Percentiles rank a stretch among this genome's conserved stretches.
phyloP scores from a whole-genome alignment of 2,888 invertebrate genomes.

The Tenthredo scrophulariae region DNA sequence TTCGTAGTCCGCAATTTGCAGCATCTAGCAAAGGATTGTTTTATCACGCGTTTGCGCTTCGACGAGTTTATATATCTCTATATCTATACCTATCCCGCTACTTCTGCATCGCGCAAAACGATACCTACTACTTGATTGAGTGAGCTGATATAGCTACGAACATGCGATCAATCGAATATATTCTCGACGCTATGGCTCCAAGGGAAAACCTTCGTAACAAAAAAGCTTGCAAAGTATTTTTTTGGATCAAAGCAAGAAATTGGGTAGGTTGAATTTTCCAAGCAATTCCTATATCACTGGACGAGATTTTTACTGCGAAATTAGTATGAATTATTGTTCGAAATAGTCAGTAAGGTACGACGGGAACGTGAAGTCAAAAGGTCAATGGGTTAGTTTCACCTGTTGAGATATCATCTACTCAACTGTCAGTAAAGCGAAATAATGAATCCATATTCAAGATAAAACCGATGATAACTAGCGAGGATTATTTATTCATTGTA shows the following conservation, averaged over 20 bases:
- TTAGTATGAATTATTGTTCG: background rate
- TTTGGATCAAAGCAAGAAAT: background rate
- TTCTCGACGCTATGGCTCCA: background rate
- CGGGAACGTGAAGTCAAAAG: background rate
- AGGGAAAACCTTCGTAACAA: background rate
- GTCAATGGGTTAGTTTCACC: background rate
- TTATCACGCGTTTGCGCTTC: slow-evolving; percentile 69
- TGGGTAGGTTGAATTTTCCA: background rate
- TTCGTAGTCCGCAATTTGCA: slow-evolving; percentile 54
- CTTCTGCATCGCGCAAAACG: background rate
- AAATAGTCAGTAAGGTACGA: background rate
- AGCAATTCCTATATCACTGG: background rate
- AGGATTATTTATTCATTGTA: slow-evolving; percentile 25
- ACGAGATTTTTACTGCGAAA: background rate
- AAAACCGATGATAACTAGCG: background rate
- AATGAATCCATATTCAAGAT: slow-evolving; percentile 1
- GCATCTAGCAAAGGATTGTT: slow-evolving; percentile 68
- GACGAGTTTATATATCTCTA: slow-evolving; percentile 61
- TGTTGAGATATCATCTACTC: background rate
- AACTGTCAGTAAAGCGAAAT: background rate
- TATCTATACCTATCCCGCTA: slow-evolving; percentile 55
- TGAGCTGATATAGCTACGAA: background rate
- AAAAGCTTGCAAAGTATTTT: background rate
- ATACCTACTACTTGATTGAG: slow-evolving; percentile 21
- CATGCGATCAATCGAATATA: slow-evolving; percentile 9